Evolutionary conservation across 2,888 invertebrate species (phyloP).

Genomic region (Trichopoda pennipes): DNA sequence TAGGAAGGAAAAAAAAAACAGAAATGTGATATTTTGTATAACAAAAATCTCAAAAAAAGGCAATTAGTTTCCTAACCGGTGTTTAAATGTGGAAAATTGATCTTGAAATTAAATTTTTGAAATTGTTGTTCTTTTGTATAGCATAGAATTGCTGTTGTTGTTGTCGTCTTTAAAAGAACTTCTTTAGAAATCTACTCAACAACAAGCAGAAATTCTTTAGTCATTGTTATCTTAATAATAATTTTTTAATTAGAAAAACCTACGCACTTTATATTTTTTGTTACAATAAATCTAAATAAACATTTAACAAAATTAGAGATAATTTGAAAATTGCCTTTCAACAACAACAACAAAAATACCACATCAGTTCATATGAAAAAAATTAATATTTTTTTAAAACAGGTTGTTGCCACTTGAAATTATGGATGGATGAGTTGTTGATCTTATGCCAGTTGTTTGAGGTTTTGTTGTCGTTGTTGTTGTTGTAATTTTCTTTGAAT

Average conservation of each 20-base stretch:
- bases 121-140: constrained; percentile 47
- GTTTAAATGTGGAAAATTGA: constrained; percentile 55
- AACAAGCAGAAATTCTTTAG: background rate
- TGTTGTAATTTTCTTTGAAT: constrained; percentile 23
- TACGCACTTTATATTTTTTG: constrained; percentile 38
- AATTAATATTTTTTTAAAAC: constrained; percentile 1
- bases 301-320: constrained; percentile 61
- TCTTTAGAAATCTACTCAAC: background rate
- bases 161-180: background rate
- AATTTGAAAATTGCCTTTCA: constrained; percentile 67
- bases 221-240: constrained; percentile 65
- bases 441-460: constrained; percentile 41
- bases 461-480: constrained; percentile 26
- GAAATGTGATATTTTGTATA: constrained; percentile 60
- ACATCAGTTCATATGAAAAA: background rate
- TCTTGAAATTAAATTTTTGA: constrained; percentile 37
- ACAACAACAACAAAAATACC: constrained; percentile 30
- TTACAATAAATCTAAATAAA: constrained; percentile 60
- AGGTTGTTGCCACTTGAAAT: constrained; percentile 54
- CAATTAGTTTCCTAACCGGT: constrained; percentile 48
- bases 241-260: constrained; percentile 63
- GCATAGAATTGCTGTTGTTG: too few relatives aligned
- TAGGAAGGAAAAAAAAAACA: constrained; percentile 1
- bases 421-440: constrained; percentile 7
- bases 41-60: constrained; percentile 28